Evolutionary conservation across 2,888 invertebrate genomes (phyloP), one percentile per base, ranked within the genome.

Genomic region (Scelioninae gen. 2): DNA sequence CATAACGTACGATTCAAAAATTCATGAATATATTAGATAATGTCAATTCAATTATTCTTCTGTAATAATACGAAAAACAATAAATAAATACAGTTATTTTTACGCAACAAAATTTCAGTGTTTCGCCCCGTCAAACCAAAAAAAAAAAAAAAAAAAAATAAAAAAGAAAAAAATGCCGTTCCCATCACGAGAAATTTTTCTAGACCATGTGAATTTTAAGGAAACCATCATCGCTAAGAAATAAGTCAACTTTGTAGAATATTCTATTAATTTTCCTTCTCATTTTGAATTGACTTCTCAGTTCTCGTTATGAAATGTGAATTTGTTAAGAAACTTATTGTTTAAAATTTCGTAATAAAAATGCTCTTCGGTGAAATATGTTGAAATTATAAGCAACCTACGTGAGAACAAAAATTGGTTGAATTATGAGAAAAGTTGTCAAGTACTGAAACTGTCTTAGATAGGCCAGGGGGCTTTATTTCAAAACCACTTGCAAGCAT

Each of bases 371-470:
- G 22, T 37, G 22, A 41, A 55, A n/a, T 25, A 41, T 13, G 31
- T 13, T 16, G 18, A 46, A 45, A 58, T 46, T 58, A 25, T 45
- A 46, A 58, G 22, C 46, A 35, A 35, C 22, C 55, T 18, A 28
- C 7, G n/a, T 15, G 28, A 16, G 45, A 16, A 35, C 45, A 45
- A 65, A 57, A 65, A 55, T 65, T 55, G 33, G 2, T 10, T 55
- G 28, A 65, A 18, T 55, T 55, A 57, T 65, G 57, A 28, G 48
- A 37, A 65, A 67, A 58, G 67, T 67, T 67, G 22, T 25, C 16
- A 43, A 19, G 67, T n/a, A 19, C 50, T 35, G 58, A 58, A 67
- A 58, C 33, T 67, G 50, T 67, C 65, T 65, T 33, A 45, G 25
- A 25, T 61, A 28, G 55, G 28, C 22, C 7, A 1, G n/a, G 4